phyloP scores from a whole-genome alignment of 2,888 invertebrate genomes.

The Rhabditoides inermis region DNA sequence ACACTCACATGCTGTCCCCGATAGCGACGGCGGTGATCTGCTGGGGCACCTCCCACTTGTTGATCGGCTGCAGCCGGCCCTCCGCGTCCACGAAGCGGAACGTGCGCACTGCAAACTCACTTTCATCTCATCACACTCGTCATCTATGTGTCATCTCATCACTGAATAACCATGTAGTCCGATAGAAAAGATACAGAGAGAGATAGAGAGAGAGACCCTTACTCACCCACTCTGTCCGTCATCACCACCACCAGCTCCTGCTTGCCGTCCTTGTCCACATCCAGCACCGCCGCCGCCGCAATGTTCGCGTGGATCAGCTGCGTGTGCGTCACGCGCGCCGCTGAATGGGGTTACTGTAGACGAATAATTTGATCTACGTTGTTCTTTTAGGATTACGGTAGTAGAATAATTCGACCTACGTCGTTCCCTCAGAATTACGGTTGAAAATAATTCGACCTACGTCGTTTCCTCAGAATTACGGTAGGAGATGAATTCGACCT shows the following conservation, averaged over 20 bases:
- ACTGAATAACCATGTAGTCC: too few relatives aligned
- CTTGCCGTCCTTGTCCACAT: slow-evolving; percentile 15
- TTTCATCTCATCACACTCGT: too few relatives aligned
- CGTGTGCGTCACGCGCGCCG: too few relatives aligned
- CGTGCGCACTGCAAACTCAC: slow-evolving; percentile 11
- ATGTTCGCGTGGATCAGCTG: slow-evolving; percentile 14
- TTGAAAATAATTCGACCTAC: too few relatives aligned
- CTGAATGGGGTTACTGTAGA: too few relatives aligned
- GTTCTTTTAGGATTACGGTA: too few relatives aligned
- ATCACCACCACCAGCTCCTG: slow-evolving; percentile 14
- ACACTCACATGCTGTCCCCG: slow-evolving; percentile 1
- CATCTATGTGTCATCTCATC: too few relatives aligned
- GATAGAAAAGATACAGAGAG: neutral
- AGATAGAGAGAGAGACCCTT: neutral
- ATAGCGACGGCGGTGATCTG: slow-evolving; percentile 15
- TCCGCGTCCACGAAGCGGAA: slow-evolving; percentile 8
- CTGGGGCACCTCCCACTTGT: slow-evolving; percentile 23
- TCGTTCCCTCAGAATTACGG: too few relatives aligned
- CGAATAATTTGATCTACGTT: too few relatives aligned
- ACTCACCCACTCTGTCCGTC: slow-evolving; percentile 20
- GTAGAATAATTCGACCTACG: too few relatives aligned
- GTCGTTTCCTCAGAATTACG: too few relatives aligned
- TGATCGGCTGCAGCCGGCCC: slow-evolving; percentile 12
- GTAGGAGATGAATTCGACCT: too few relatives aligned
- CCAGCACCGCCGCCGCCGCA: slow-evolving; percentile 12